Conservation (phyloP, 1,140 invertebrate genomes). For the Anoplolepis gracilipes region DNA sequence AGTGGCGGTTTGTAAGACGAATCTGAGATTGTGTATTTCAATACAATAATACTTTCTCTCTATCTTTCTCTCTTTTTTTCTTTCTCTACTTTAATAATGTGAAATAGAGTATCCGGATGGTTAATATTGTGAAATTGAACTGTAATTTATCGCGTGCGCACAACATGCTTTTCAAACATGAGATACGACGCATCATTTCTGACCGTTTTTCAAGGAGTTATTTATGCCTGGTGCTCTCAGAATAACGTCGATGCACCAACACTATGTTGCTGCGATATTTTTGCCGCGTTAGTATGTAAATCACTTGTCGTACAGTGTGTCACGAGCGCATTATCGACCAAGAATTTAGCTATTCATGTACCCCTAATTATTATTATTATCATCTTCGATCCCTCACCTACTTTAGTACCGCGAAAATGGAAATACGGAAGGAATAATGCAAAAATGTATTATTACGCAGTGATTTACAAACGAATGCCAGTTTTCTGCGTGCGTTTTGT, state of each 20-base stretch:
- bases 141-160: conserved; percentile 46
- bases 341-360: conserved; percentile 55
- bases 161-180: conserved; percentile 54
- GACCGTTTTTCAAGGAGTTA: conserved; percentile 45
- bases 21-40: conserved; percentile 43
- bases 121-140: conserved; percentile 46
- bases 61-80: too few species aligned
- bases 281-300: conserved; percentile 43
- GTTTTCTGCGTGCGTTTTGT: conserved; percentile 46
- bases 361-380: conserved; percentile 56
- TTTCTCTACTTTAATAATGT: conserved; percentile 34
- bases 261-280: conserved; percentile 18
- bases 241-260: conserved; percentile 41
- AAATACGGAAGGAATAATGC: conserved; percentile 2
- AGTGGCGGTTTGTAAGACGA: background rate
- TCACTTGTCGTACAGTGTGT: conserved; percentile 43
- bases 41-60: conserved; percentile 1
- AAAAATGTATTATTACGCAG: conserved; percentile 48
- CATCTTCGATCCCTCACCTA: conserved; percentile 28
- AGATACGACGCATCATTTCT: conserved; percentile 52
- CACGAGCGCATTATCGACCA: conserved; percentile 37
- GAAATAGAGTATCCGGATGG: conserved; percentile 16
- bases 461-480: conserved; percentile 39
- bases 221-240: conserved; percentile 35
- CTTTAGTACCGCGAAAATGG: background rate